Base-by-base conservation (phyloP, 2,113 vertebrate species). In the Petromus typicus region DNA sequence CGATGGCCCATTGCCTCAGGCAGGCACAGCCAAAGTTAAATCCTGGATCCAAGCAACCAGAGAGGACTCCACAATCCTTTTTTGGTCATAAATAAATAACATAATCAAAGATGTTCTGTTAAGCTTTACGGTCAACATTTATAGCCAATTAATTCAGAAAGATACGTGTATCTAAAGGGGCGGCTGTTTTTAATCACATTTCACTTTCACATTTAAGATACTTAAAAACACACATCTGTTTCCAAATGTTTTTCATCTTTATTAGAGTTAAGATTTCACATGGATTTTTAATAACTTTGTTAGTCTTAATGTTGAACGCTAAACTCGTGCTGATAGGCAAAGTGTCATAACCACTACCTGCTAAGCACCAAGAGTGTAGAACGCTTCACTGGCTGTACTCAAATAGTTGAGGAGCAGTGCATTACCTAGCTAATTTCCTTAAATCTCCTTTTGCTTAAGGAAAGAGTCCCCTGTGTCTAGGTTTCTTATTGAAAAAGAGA, bases 311-410 rank as follows among this genome's bases (percentile, higher is more conserved):
- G 25, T 61, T 91, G 89, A 93, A 89, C 63, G 51, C 34, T 79
- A 92, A 95, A 32, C 43, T 91, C 25, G 2, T 64, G 43, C 96
- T 97, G 93, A 78, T 18, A 90, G 40, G 67, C 37, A 93, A 80
- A 94, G 2, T 51, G 32, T 43, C 51, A 27, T 80, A 87, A 71
- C 5, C 25, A 69, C 25, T 85, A 20, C 76, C 27, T 91, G n/a
- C 17, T 37, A 90, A 95, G 64, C 81, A 37, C n/a, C n/a, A n/a
- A n/a, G 94, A 75, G 43, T 9, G 45, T 51, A 80, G 88, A 90
- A 22, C 22, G 83, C 10, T 54, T 78, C 5, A 11, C 57, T 93
- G 93, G n/a, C 67, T 30, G 90, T 56, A 87, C 12, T 18, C 23
- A 64, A 89, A 61, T 78, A 92, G 79, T 48, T 67, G 27, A 75